Base-by-base conservation (phyloP, 2,113 vertebrate genomes). In the Cryptomyrus ogoouensis region DNA sequence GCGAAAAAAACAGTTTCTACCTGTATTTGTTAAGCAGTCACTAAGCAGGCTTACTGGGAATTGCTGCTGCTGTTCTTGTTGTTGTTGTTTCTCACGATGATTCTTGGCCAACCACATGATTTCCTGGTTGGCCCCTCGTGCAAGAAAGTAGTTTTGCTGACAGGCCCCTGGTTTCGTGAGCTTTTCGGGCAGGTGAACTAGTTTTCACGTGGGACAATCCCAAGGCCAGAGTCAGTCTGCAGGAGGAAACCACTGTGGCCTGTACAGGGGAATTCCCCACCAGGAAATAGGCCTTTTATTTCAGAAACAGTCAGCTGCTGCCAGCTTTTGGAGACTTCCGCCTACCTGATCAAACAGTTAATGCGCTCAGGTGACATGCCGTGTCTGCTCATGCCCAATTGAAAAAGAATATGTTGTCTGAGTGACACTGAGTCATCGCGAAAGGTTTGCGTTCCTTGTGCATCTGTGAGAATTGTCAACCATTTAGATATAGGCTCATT, bases 201-300 rank as follows among this genome's bases (percentile, higher is more conserved):
- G 19, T 56, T 46, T 42, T 83, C 53, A 91, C 90, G 90, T 92
- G 93, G 91, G 91, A 91, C 56, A 88, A 92, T 91, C 44, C 90
- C 91, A 91, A 91, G 74, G 88, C 88, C 91, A 70, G 91, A 93
- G 91, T 91, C 44, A 93, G 13, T 88, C 27, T 31, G 49, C 92
- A 93, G 94, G 93, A 95, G 95, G 93, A 94, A 91, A 93, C 93
- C 92, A 58, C 49, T n/a, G 7, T 13, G 80, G 31, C 88, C 88
- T 27, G 39, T 77, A 0, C 4, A 83, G 90, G 93, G 93, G 94
- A 94, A 94, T 66, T 89, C 93, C 93, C 93, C 93, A 91, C 58
- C 77, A 91, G 90, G 90, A 91, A 91, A 13, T 87, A 5, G 5
- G 5, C 39, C 46, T 27, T 58, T 88, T 91, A 27, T 92, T 92